Evolutionary conservation across 1,140 invertebrate species (phyloP), one percentile per base, ranked within the genome.

Genomic region (Megalopta genalis): DNA sequence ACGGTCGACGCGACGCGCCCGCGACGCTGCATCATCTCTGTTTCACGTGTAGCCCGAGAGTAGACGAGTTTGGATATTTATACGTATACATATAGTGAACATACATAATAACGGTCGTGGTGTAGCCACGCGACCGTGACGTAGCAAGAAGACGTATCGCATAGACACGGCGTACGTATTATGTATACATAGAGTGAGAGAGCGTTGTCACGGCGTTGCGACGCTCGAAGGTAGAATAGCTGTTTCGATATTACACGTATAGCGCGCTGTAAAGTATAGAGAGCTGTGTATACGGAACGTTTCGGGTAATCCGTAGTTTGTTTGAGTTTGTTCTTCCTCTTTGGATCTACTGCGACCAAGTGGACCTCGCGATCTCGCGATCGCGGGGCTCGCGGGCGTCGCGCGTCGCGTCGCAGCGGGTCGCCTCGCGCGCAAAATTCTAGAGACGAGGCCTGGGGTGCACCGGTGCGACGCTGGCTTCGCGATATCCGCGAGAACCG

Each of bases 221-320:
- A 82, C 63, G 69, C 63, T 72, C 62, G 46, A 77, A 69, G 32
- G 60, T 86, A 86, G 84, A 82, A 57, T 18, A 75, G 46, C 54
- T 62, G 27, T 80, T 64, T 63, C 62, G 25, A 57, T 46, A 46
- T 32, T 32, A 32, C 4, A 32, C 32, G 32, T 80, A 80, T 80
- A 77, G 66, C 77, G 68, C 62, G 39, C 73, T 32, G 32, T 32
- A 32, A 32, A 32, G 1, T 32, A 72, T 86, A 86, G 79, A 78
- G n/a, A 76, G 75, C 62, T 82, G 59, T 57, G 69, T 84, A 49
- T 16, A 57, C 54, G 54, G 18, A 57, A 1, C 16, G 16, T 54
- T 18, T n/a, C 54, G 54, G 54, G 18, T 57, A 21, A 57, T 57
- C 21, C n/a, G 54, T n/a, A 57, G 54, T 52, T 52, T 52, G 49